A percentile compares a stretch with the other conserved stretches of the same genome.
These are phyloP conservation scores for Balaeniceps rex DNA, from an alignment of 2,113 vertebrate species.

Conservation along the genomic window DNA sequence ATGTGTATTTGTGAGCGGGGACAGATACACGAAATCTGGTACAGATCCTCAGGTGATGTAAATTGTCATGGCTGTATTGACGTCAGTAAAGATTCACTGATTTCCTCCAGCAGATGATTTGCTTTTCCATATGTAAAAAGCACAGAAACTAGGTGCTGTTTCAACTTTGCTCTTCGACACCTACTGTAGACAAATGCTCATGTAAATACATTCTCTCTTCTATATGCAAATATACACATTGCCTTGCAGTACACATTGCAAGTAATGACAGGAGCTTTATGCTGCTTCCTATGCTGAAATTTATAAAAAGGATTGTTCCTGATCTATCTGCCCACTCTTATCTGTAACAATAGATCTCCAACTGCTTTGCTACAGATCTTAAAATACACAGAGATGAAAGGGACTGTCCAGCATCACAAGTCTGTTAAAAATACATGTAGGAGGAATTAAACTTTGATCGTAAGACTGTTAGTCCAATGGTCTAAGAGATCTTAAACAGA, in stretches of 20 bases:
- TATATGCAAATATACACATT: neutral
- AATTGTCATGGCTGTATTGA: neutral
- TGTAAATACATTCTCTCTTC: neutral
- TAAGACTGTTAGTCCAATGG: neutral
- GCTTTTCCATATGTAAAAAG: neutral
- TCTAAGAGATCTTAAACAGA: neutral
- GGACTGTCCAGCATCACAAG: neutral
- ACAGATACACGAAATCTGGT: neutral
- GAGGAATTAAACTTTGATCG: slow-evolving; percentile 5
- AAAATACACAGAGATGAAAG: neutral
- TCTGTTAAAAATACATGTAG: slow-evolving; percentile 1
- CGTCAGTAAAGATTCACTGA: neutral
- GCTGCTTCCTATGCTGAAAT: neutral
- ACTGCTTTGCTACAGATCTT: neutral
- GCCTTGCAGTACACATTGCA: neutral
- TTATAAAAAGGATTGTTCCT: neutral
- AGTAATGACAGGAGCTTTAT: neutral
- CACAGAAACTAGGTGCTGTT: neutral
- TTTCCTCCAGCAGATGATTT: slow-evolving; percentile 11
- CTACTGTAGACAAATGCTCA: neutral
- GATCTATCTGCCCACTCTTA: neutral
- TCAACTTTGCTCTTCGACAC: neutral
- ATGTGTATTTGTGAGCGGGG: neutral
- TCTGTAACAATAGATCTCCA: neutral
- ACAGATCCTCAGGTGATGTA: slow-evolving; percentile 29